phyloP scores from a whole-genome alignment of 2,113 vertebrate species.

The Esox niger region DNA sequence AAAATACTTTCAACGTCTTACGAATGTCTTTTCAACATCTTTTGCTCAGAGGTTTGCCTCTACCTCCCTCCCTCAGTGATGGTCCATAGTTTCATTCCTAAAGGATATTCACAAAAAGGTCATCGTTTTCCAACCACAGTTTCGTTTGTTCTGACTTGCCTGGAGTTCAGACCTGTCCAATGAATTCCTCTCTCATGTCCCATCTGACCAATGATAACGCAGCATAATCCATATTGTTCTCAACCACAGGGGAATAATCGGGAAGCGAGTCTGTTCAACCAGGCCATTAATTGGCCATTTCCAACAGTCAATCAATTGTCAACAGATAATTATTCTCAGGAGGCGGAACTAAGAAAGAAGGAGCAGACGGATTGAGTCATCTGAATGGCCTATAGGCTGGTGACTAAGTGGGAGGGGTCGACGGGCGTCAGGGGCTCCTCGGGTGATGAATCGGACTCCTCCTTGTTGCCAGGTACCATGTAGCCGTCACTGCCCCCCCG shows the following conservation, averaged over 20 bases:
- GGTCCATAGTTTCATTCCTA: constrained; percentile 29
- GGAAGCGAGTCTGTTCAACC: constrained; percentile 32
- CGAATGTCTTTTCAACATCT: too few relatives aligned
- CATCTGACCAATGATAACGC: constrained; percentile 26
- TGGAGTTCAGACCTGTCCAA: background rate
- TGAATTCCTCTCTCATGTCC: background rate
- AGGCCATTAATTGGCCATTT: constrained; percentile 33
- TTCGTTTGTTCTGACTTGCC: background rate
- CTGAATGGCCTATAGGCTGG: constrained; percentile 88
- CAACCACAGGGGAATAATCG: constrained; percentile 28
- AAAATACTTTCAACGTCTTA: too few relatives aligned
- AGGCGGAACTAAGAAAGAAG: background rate
- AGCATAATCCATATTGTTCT: constrained; percentile 23
- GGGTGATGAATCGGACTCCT: constrained; percentile 83
- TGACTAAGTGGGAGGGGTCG: constrained; percentile 94
- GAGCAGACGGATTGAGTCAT: constrained; percentile 53
- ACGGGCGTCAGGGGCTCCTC: constrained; percentile 75
- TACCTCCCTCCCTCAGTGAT: constrained; percentile 27
- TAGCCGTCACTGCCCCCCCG: constrained; percentile 96
- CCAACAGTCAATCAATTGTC: constrained; percentile 55
- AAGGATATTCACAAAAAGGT: constrained; percentile 34
- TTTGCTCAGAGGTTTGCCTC: too few relatives aligned
- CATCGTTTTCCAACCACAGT: too few relatives aligned
- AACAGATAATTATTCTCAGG: constrained; percentile 49
- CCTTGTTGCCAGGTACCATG: constrained; percentile 89